phyloP scores from a whole-genome alignment of 1,140 invertebrate genomes.

The Drosophila pachea region DNA sequence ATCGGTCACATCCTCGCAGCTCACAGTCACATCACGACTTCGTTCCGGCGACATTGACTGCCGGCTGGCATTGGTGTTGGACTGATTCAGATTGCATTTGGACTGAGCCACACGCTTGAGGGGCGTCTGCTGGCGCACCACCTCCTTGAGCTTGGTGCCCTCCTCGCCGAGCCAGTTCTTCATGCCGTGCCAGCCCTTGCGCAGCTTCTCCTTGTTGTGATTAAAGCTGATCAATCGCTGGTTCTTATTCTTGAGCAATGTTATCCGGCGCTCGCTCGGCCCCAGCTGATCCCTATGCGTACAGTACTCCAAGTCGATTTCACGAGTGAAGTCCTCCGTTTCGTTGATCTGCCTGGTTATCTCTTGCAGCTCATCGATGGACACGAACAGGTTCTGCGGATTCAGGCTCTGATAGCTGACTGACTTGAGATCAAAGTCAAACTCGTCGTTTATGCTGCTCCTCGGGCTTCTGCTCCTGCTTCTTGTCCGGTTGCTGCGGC shows the following conservation, averaged over 20 bases:
- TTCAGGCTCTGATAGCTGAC: conserved; percentile 76
- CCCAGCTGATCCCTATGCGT: conserved; percentile 72
- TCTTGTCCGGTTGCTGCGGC: conserved; percentile 12
- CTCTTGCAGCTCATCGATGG: conserved; percentile 78
- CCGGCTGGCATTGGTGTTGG: conserved; percentile 37
- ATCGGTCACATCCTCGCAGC: conserved; percentile 62
- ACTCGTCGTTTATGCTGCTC: conserved; percentile 53
- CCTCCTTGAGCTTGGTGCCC: conserved; percentile 79
- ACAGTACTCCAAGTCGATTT: conserved; percentile 77
- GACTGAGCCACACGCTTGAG: conserved; percentile 79
- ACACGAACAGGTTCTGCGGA: conserved; percentile 72
- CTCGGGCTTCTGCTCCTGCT: conserved; percentile 5
- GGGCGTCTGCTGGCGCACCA: conserved; percentile 79
- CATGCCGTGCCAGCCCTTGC: conserved; percentile 80
- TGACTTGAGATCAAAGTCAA: conserved; percentile 75
- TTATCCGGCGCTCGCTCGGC: conserved; percentile 72
- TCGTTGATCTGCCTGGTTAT: conserved; percentile 75
- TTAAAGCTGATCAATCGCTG: conserved; percentile 69
- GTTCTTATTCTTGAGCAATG: conserved; percentile 76
- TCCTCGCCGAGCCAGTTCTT: conserved; percentile 81
- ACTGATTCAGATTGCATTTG: conserved; percentile 60
- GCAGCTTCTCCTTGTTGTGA: conserved; percentile 79
- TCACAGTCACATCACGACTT: conserved; percentile 46
- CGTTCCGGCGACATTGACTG: conserved; percentile 56
- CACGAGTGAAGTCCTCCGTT: conserved; percentile 71